Evolutionary conservation across 2,113 vertebrate genomes (phyloP).

Genomic region (Sula dactylatra): DNA sequence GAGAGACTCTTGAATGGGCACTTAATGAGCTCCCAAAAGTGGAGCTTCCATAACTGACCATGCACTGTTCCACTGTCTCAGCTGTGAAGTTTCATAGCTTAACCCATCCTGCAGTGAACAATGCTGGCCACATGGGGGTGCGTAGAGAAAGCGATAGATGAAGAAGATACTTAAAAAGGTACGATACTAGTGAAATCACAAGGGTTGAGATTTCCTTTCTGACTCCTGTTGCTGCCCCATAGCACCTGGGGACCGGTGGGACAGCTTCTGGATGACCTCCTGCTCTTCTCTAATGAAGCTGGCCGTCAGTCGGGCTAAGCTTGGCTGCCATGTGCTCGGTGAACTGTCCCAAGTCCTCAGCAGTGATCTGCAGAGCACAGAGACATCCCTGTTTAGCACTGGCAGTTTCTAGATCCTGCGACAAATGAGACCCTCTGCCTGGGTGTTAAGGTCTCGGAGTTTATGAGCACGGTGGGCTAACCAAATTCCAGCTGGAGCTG

Average conservation of each 20-base stretch:
- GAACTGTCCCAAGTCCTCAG: background rate
- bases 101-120: background rate
- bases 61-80: accelerated
- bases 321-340: accelerated
- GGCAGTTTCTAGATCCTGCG: background rate
- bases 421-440: background rate
- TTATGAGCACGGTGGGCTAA: background rate
- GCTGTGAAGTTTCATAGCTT: background rate
- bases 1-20: background rate
- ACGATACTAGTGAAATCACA: background rate
- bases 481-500: background rate
- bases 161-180: background rate
- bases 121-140: background rate
- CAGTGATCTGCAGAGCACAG: background rate
- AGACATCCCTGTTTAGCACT: background rate
- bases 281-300: background rate
- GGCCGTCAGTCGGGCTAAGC: background rate
- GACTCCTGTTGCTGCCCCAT: background rate
- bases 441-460: background rate
- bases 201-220: background rate
- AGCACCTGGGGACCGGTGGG: background rate
- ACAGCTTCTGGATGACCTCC: background rate
- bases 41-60: background rate
- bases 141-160: background rate
- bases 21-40: background rate